Percentiles rank a stretch among this genome's conserved stretches.
phyloP scores from a whole-genome alignment of 92 coral and sea anemone genomes.

The Epizoanthus stellaris region DNA sequence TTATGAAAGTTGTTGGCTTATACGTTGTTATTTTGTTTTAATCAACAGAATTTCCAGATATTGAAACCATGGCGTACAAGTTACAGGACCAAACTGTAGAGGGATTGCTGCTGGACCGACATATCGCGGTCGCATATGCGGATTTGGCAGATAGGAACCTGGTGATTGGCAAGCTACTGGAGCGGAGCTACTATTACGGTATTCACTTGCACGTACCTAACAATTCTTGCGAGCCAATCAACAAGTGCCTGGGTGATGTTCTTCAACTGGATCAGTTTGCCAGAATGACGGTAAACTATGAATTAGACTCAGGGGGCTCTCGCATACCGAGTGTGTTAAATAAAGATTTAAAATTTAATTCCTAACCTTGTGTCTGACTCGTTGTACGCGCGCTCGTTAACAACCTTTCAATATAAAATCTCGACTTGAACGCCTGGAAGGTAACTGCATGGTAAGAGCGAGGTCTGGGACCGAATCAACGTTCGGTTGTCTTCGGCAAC shows the following conservation, averaged over 20 bases:
- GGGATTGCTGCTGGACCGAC: slow-evolving; percentile 81
- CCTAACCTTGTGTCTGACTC: too few relatives aligned
- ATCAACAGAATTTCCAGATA: slow-evolving; percentile 38
- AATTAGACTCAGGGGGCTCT: too few relatives aligned
- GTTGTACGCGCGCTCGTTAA: not conserved
- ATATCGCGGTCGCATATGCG: slow-evolving; percentile 70
- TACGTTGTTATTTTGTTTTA: slow-evolving; percentile 7
- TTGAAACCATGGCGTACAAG: slow-evolving; percentile 52
- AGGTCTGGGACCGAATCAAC: too few relatives aligned
- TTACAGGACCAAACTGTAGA: slow-evolving; percentile 49
- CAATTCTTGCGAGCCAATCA: slow-evolving; percentile 33
- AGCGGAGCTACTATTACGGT: slow-evolving; percentile 65
- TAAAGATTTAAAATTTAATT: too few relatives aligned
- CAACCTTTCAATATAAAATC: not conserved
- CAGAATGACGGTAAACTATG: slow-evolving; percentile 26
- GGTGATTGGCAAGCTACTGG: slow-evolving; percentile 76
- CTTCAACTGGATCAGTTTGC: slow-evolving; percentile 16
- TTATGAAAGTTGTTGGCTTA: too few relatives aligned
- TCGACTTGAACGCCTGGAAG: not conserved
- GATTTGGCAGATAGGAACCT: slow-evolving; percentile 37
- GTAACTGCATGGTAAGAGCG: too few relatives aligned
- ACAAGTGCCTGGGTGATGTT: slow-evolving; percentile 19
- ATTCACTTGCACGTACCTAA: slow-evolving; percentile 49
- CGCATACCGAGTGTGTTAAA: too few relatives aligned
- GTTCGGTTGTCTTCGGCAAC: too few relatives aligned